A percentile compares a stretch with the other conserved stretches of the same genome.
Evolutionary conservation across 2,113 vertebrate genomes (phyloP).

Genomic region (Antennarius striatus): DNA sequence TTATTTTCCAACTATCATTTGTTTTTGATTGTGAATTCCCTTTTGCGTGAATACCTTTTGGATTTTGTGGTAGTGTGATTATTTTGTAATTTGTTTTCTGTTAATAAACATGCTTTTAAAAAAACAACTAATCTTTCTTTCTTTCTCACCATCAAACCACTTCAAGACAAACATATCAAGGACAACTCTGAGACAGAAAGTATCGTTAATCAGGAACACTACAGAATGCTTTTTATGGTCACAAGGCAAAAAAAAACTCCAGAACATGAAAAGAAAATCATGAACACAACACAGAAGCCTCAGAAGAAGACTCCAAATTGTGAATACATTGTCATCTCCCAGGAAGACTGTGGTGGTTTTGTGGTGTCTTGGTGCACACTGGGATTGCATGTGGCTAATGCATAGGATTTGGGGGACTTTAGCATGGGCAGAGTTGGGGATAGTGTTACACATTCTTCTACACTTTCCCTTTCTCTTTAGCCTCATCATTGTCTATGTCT

Average conservation of each 20-base stretch:
- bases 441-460: constrained; percentile 52
- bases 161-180: constrained; percentile 53
- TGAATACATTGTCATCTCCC: constrained; percentile 51
- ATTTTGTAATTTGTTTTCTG: too few relatives aligned
- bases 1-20: too few relatives aligned
- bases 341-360: constrained; percentile 76
- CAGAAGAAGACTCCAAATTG: constrained; percentile 38
- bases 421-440: constrained; percentile 35
- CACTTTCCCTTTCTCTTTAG: constrained; percentile 40
- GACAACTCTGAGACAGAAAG: constrained; percentile 63
- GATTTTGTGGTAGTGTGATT: too few relatives aligned
- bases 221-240: constrained; percentile 91
- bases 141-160: constrained; percentile 60
- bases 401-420: constrained; percentile 72
- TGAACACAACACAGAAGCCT: constrained; percentile 40
- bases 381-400: constrained; percentile 77
- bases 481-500: constrained; percentile 38
- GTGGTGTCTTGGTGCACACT: constrained; percentile 73
- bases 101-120: too few relatives aligned
- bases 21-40: too few relatives aligned
- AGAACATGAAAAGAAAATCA: constrained; percentile 49
- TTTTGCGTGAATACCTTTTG: too few relatives aligned
- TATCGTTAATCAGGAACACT: constrained; percentile 65
- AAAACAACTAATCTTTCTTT: neutral
- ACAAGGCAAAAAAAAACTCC: constrained; percentile 77